Evolutionary conservation across 1,140 invertebrate genomes (phyloP), one percentile per base, ranked within the genome.

Genomic region (Drosophila arawakana): DNA sequence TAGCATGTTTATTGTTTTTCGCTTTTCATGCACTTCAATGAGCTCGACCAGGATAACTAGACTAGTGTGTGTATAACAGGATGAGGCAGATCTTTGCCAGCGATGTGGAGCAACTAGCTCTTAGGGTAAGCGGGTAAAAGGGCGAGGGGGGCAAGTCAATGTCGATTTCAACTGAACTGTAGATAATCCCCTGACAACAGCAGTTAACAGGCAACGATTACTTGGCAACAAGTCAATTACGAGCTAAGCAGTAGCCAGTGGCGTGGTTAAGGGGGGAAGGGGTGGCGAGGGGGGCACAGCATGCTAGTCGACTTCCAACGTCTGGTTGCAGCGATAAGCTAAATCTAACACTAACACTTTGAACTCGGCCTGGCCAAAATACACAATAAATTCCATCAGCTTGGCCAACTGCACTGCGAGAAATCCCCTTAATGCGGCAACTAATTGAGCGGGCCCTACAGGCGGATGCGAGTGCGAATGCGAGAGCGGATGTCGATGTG

Each of bases 141-240:
- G 18, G 2, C 18, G 1, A 21, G 25, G 0, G 25, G 0, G 25
- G 25, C 25, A 30, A 30, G 11, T 4, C 70, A 34, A 82, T 55
- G 79, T 80, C 70, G 80, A 83, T 83, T 88, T 83, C 73, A 83
- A 89, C 68, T 80, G 80, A 88, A 88, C 80, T 88, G 80, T 88
- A 88, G 84, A 89, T 88, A 88, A 88, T 88, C 84, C 84, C 84
- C 80, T 89, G 78, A 88, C 84, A 89, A 88, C 84, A 88, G 84
- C 83, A 88, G 84, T 88, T 88, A 88, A 89, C 84, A 76, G 84
- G 84, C 84, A 89, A 88, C 84, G 84, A 88, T 88, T 88, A 88
- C 84, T 88, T 88, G 84, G 84, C 84, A 88, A 88, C 84, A 88
- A 88, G 84, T 88, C 84, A 89, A 88, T 88, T 88, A 88, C 78